Evolutionary conservation across 2,888 invertebrate species (phyloP).

Genomic region (Drosophila quasianomalipes): DNA sequence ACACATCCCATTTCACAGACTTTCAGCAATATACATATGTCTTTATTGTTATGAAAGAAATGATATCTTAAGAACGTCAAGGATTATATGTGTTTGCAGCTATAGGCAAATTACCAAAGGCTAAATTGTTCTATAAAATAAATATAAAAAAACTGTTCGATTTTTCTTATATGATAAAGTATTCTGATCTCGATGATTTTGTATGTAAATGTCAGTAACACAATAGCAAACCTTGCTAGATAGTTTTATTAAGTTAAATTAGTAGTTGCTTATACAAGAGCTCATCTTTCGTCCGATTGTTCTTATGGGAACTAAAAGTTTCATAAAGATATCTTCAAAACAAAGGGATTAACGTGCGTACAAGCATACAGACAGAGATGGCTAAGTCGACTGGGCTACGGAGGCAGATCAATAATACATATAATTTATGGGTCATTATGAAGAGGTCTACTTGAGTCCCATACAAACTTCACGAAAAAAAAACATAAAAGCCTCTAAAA

Average conservation of each 20-base stretch:
- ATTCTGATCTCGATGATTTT: neutral
- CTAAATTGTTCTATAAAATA: neutral
- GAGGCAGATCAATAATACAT: neutral
- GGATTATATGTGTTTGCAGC: neutral
- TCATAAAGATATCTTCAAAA: neutral
- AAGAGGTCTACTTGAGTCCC: neutral
- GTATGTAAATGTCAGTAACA: neutral
- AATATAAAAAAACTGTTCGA: neutral
- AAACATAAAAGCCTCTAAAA: neutral
- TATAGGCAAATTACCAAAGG: neutral
- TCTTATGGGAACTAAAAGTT: neutral
- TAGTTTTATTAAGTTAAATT: neutral
- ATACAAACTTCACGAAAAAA: neutral
- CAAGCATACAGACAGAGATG: neutral
- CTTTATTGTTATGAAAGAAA: neutral
- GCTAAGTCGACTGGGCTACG: neutral
- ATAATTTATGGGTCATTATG: neutral
- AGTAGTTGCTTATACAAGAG: neutral
- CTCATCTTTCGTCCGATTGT: neutral
- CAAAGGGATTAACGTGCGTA: neutral
- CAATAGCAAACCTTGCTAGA: neutral
- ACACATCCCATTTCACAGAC: neutral
- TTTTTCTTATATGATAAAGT: neutral
- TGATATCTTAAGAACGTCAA: neutral
- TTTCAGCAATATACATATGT: neutral